Evolutionary conservation across 2,113 vertebrate genomes (phyloP), one percentile per base, ranked within the genome.

Genomic region (Nipponia nippon): DNA sequence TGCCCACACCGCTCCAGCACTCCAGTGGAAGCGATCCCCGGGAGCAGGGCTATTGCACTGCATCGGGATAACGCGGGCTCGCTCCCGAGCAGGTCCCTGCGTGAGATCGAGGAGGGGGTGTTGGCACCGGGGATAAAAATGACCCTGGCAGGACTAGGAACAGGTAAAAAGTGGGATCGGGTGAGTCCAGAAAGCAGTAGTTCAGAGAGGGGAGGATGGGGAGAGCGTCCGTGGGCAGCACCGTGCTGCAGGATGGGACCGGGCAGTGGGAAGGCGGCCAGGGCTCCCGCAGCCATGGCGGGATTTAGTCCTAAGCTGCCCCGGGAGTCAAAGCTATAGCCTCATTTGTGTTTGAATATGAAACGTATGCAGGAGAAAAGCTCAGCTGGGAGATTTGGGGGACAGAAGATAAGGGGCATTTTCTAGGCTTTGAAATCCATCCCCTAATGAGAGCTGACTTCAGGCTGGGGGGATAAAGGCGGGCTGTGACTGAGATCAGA

Each of bases 311-410:
- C 72, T 25, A 16, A 94, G 52, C 25, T 27, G 44, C 69, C 32
- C 67, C 4, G 0, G 49, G 93, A 89, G 56, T 71, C 21, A 73
- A 58, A 84, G 78, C 56, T 32, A 3, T 2, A 8, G 59, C 49
- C 69, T 86, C 58, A 73, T 34, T 75, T 36, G 88, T 53, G 75
- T 63, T 82, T 94, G 63, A 93, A 91, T 49, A 13, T 1, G 49
- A 62, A 46, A 88, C 4, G 36, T 27, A 13, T 7, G 44, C 3
- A 0, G 70, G 76, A 78, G 77, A 30, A 55, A 78, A 96, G 94
- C 91, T 93, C 87, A 53, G 95, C 90, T 81, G 93, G 82, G 83
- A 69, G 71, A 44, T 80, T 21, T 40, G 76, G 75, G 87, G 63
- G 16, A 26, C 77, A 72, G 70, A 50, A 72, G 89, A 78, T 66